These are phyloP conservation scores for Enteromius trimaculatus DNA, from an alignment of 2,797 vertebrate genomes.

Conservation along the genomic window DNA sequence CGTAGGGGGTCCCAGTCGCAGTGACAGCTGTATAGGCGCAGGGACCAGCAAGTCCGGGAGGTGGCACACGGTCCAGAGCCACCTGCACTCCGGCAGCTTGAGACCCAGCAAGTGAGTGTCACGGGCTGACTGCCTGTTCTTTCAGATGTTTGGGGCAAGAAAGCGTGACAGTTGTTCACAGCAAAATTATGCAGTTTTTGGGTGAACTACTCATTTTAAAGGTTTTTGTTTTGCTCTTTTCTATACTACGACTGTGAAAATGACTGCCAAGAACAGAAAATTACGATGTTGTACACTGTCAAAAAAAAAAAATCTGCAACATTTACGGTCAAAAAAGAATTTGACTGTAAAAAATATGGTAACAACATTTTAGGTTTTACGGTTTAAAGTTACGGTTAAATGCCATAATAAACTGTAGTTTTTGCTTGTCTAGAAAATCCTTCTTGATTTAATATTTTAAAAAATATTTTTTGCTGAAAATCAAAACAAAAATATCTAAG, in stretches of 20 bases:
- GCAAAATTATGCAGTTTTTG: not conserved
- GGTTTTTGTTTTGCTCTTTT: not conserved
- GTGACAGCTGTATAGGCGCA: constrained; percentile 88
- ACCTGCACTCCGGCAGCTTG: constrained; percentile 97
- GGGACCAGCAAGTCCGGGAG: constrained; percentile 90
- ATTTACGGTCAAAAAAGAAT: no score
- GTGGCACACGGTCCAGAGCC: constrained; percentile 97
- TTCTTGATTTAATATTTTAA: no score
- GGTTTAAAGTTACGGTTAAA: no score
- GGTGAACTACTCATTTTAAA: not conserved
- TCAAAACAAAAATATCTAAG: no score
- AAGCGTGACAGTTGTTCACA: not conserved
- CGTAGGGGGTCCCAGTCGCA: constrained; percentile 90
- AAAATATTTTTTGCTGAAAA: no score
- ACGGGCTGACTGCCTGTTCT: constrained; percentile 26
- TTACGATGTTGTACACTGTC: not conserved
- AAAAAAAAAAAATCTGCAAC: no score
- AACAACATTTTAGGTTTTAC: no score
- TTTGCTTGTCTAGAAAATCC: no score
- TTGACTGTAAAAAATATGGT: no score
- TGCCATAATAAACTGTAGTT: no score
- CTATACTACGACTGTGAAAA: not conserved
- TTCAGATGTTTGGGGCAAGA: not conserved
- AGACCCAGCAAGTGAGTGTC: constrained; percentile 97
- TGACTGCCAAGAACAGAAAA: not conserved